Base-by-base conservation (phyloP, 2,797 vertebrate species). In the Gymnodraco acuticeps region DNA sequence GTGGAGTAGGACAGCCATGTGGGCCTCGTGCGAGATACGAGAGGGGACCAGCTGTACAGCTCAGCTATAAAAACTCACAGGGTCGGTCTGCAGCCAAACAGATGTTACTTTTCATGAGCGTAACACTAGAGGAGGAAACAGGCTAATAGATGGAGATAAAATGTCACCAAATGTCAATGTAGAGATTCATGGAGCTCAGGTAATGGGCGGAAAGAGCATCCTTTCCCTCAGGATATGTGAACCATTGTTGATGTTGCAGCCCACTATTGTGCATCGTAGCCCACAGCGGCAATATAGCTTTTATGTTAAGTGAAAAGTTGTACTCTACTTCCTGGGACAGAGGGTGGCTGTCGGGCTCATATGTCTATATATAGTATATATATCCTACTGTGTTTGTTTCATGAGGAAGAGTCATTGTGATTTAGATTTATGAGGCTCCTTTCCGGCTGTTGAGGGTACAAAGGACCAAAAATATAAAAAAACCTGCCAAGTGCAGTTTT, bases 71-170 rank as follows among this genome's bases (percentile, higher is more conserved):
- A 67, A 88, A 85, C 52, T 56, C 58, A 76, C 2, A 0, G 78
- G 75, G 68, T 47, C 6, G 66, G 68, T 73, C 77, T 77, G 63
- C 77, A 86, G 81, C 78, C 65, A 84, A 91, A 86, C 93, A 94
- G 90, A 92, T 94, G 93, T 92, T 86, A 64, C 73, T 80, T 88
- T 91, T 92, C 93, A 88, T 85, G 88, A 90, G 84, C 3, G 42
- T 86, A 83, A 82, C 79, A 90, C 73, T 51, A 89, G 82, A 89
- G 81, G 79, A 92, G 90, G 91, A 91, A 92, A 82, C 61, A 1
- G 70, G 61, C 86, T 92, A 90, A 91, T 90, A 67, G 84, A 45
- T 66, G 59, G 78, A 76, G 83, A 82, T 91, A 81, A 87, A 77
- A 78, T 90, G 84, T 90, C 85, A 67, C 82, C 53, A 58, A 50